These are phyloP conservation scores for Panagrolaimus sp. DNA, from an alignment of 1,140 invertebrate species.

Conservation along the genomic window DNA sequence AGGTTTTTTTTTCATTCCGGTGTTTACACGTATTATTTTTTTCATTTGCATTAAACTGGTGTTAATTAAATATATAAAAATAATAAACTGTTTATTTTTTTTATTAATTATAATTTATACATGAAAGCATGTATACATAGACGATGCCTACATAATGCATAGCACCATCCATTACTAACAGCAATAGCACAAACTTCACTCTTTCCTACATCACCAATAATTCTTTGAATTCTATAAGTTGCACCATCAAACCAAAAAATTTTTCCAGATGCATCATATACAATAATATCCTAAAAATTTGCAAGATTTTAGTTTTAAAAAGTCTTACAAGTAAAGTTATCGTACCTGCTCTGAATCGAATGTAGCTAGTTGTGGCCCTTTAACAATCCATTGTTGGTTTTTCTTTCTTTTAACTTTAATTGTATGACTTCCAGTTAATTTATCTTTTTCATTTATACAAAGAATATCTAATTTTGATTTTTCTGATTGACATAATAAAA, in stretches of 20 bases:
- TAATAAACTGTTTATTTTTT: not conserved
- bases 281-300: slow-evolving; percentile 35
- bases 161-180: slow-evolving; percentile 73
- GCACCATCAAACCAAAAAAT: slow-evolving; percentile 41
- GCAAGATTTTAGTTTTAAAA: not conserved
- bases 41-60: not conserved
- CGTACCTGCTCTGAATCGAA: slow-evolving; percentile 27
- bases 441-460: slow-evolving; percentile 18
- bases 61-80: not conserved
- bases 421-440: slow-evolving; percentile 31
- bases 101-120: slow-evolving; percentile 17
- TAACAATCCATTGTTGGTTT: slow-evolving; percentile 39
- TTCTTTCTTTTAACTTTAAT: slow-evolving; percentile 34
- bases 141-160: slow-evolving; percentile 31
- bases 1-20: slow-evolving; percentile 1
- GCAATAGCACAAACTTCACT: slow-evolving; percentile 27
- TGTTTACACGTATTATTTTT: not conserved
- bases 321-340: not conserved
- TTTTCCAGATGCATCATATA: slow-evolving; percentile 38
- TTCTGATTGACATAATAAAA: slow-evolving; percentile 34
- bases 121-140: slow-evolving; percentile 34
- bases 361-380: slow-evolving; percentile 31
- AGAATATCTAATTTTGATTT: slow-evolving; percentile 31
- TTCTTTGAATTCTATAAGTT: slow-evolving; percentile 34
- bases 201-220: slow-evolving; percentile 36